Evolutionary conservation across 2,797 vertebrate species (phyloP), one percentile per base, ranked within the genome.

Genomic region (Apodemus agrarius): DNA sequence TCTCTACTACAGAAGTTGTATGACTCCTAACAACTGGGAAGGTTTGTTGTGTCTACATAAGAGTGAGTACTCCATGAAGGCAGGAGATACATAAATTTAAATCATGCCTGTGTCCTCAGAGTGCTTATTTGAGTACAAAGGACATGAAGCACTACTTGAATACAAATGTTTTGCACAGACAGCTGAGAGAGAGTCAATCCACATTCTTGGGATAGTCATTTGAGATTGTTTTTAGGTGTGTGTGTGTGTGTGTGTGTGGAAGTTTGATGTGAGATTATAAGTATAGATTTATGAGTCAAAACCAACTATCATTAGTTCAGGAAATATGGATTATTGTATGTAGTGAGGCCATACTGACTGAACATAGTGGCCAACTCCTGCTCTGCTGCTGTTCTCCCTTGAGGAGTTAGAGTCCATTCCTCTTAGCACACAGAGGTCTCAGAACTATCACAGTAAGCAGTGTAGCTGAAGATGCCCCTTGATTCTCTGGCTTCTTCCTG

Each of bases 401-500:
- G 59, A 72, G 10, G 3, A 4, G 57, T 22, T 63, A 31, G 34
- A 54, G n/a, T n/a, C 0, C 46, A 46, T 37, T 46, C n/a, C 65
- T 6, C 46, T 91, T 34, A 26, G 52, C 29, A 22, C 22, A 72
- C 65, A 29, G 8, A 37, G 34, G 61, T 59, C 52, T 82, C 14
- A 11, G 76, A 40, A 13, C 14, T 52, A 22, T 31, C 43, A 59
- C 1, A 10, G 11, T 54, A 81, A 52, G 63, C 67, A 72, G 43
- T 31, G 3, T 10, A 67, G 52, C 11, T 19, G 37, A 40, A 21
- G 0, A 22, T 46, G 22, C 61, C 16, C 54, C 10, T n/a, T 29
- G 26, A 22, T 59, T 37, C 34, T 16, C 0, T 16, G 3, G 0
- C 1, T 0, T 29, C 14, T 12, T 11, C 40, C 29, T 21, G 17